Evolutionary conservation across 2,113 vertebrate genomes (phyloP), one percentile per base, ranked within the genome.

Genomic region (Glaucomys volans): DNA sequence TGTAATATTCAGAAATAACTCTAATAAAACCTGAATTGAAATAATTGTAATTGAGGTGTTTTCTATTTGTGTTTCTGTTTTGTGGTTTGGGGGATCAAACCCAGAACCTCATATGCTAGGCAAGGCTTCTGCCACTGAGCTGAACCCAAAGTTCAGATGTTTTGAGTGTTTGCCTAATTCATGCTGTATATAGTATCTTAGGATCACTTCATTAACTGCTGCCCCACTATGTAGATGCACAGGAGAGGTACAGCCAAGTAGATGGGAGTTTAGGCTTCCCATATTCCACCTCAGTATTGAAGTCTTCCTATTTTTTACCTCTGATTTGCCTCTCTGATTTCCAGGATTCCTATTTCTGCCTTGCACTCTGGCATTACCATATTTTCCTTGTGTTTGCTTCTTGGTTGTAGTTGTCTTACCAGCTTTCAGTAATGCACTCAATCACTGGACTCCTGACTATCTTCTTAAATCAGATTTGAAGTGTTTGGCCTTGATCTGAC

Each of bases 1-100:
- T 79, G 54, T n/a, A 90, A 84, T 91, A n/a, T 90, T 89, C 66
- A 92, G 57, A 96, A 87, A 87, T 28, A 94, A 69, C 72, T 85
- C 92, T 59, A 96, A 98, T 97, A 98, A 97, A 95, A 97, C 44
- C 16, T 9, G 22, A 90, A 76, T 95, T 93, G 66, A 94, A 93
- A 54, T 91, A 72, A 95, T 75, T 47, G 11, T 8, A 54, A 4
- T 72, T 82, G 17, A 9, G 12, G 16, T 86, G 37, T 62, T n/a
- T 7, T 42, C 59, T 50, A 26, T 62, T 54, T 66, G 24, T 16
- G 20, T 50, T 71, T 32, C 83, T 67, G 26, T 32, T 92, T 40
- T 40, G 17, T 37, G 28, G 24, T 52, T 35, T 26, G 37, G 1
- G 24, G 52, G 50, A 9, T 42, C 30, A 22, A 67, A 59, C 30